phyloP scores from a whole-genome alignment of 2,113 vertebrate species.

The Ginglymostoma cirratum region DNA sequence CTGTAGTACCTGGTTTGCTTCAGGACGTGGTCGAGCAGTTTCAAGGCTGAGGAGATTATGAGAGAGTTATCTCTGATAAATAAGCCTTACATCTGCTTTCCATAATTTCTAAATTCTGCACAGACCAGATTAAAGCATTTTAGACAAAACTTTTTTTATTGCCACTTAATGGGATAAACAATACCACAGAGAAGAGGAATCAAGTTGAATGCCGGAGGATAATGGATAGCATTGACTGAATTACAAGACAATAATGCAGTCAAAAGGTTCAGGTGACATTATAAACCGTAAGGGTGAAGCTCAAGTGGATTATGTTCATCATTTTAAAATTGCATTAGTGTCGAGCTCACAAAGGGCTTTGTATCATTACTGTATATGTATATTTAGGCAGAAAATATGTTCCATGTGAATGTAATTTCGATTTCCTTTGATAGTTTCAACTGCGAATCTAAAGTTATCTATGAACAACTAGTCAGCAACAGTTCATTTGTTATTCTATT shows the following conservation, averaged over 20 bases:
- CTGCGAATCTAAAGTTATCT: not conserved
- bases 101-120: not conserved
- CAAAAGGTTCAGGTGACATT: not conserved
- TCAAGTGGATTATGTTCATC: not conserved
- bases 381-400: not conserved
- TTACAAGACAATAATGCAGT: not conserved
- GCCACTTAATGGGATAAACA: not conserved
- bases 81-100: not conserved
- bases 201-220: not conserved
- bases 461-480: not conserved
- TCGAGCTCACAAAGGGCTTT: not conserved
- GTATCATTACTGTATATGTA: not conserved
- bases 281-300: not conserved
- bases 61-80: no score
- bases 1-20: no score
- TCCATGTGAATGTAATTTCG: not conserved
- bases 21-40: no score
- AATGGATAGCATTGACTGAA: not conserved
- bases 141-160: not conserved
- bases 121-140: not conserved
- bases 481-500: not conserved
- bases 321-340: not conserved
- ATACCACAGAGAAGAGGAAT: not conserved
- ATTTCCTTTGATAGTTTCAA: not conserved
- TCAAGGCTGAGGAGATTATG: no score